phyloP scores from a whole-genome alignment of 2,888 invertebrate genomes.

The Liopterus haemorrhoidalis region DNA sequence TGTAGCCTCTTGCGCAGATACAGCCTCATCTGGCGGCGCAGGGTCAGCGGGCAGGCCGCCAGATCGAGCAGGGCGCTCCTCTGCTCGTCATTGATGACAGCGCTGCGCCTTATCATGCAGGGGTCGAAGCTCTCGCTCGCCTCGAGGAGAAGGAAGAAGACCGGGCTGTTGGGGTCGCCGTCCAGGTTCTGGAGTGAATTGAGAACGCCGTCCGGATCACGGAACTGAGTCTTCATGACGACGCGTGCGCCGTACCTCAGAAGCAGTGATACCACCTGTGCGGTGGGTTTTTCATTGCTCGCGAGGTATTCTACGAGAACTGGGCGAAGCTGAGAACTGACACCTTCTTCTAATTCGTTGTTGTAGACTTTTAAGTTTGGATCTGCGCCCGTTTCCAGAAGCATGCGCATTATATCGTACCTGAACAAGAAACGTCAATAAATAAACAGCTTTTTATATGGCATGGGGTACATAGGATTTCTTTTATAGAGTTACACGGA shows the following conservation, averaged over 20 bases:
- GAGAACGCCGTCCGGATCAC: conserved; percentile 76
- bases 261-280: conserved; percentile 61
- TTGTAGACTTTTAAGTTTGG: conserved; percentile 70
- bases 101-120: conserved; percentile 71
- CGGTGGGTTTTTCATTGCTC: conserved; percentile 62
- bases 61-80: conserved; percentile 59
- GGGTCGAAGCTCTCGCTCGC: conserved; percentile 73
- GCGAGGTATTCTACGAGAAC: conserved; percentile 79
- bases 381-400: conserved; percentile 66
- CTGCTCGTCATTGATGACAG: conserved; percentile 58
- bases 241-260: conserved; percentile 74
- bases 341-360: conserved; percentile 67
- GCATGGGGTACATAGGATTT: too few relatives aligned
- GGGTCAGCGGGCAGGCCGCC: conserved; percentile 60
- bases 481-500: too few relatives aligned
- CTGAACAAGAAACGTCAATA: too few relatives aligned
- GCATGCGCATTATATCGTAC: conserved; percentile 51
- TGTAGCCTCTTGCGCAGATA: conserved; percentile 49
- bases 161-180: conserved; percentile 46
- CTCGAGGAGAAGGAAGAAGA: conserved; percentile 63
- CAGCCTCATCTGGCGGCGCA: conserved; percentile 61
- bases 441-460: too few relatives aligned
- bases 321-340: conserved; percentile 60
- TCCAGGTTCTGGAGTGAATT: conserved; percentile 68
- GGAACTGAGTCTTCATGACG: conserved; percentile 75